Conservation (phyloP, 1,140 invertebrate genomes). For the Pantala flavescens region DNA sequence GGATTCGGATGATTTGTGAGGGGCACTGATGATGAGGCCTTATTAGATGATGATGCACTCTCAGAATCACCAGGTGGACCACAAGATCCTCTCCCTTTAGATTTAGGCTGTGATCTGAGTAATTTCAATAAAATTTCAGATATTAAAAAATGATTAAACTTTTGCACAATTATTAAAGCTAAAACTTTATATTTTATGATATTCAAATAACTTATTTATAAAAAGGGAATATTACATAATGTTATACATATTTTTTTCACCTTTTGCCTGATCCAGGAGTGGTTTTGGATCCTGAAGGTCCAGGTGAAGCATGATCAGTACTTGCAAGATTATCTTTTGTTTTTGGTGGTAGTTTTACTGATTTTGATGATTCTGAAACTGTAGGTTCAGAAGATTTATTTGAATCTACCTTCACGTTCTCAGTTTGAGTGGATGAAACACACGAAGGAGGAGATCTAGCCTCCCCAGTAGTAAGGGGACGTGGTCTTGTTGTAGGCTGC, state of each 20-base stretch:
- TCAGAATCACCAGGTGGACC: not conserved
- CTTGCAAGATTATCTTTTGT: not conserved
- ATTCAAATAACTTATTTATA: too few species aligned
- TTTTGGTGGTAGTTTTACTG: not conserved
- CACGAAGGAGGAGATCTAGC: constrained; percentile 28
- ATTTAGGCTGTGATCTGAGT: constrained; percentile 29
- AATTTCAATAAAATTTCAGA: too few species aligned
- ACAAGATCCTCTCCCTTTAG: constrained; percentile 29
- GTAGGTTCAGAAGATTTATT: not conserved
- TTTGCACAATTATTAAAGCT: too few species aligned
- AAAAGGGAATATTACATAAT: too few species aligned
- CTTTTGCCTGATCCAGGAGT: not conserved
- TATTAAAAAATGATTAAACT: too few species aligned
- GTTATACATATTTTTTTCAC: not conserved
- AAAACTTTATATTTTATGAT: too few species aligned
- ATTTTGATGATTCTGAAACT: not conserved
- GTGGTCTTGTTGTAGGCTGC: constrained; percentile 40
- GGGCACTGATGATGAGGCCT: not conserved
- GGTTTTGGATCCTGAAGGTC: not conserved
- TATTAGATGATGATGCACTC: not conserved
- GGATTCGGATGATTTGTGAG: not conserved
- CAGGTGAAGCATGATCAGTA: not conserved
- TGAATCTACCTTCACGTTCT: not conserved
- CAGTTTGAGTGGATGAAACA: not conserved
- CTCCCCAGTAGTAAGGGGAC: constrained; percentile 19